Base-by-base conservation (phyloP, 1,140 invertebrate genomes). In the Drosophila ficusphila region DNA sequence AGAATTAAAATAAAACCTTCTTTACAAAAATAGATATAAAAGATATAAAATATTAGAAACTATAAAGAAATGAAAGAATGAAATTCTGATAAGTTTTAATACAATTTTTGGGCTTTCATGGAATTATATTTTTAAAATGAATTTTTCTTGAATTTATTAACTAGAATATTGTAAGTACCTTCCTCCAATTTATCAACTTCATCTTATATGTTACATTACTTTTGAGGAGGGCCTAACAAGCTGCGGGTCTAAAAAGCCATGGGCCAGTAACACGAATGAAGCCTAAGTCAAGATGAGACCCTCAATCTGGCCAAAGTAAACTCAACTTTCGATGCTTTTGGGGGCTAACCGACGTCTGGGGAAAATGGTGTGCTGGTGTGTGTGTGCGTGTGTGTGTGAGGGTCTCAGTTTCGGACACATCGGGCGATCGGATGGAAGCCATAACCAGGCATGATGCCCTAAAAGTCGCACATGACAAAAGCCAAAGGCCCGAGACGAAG, bases 381-480 rank as follows among this genome's bases (percentile, higher is more conserved):
- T 49, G 34, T 38, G 41, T 23, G 23, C 14, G 27, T 31, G 29
- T 68, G 31, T 49, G 42, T 21, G 33, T n/a, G 25, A 19, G 25
- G 34, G 44, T 42, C 44, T 46, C 53, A n/a, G n/a, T n/a, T n/a
- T n/a, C n/a, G n/a, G n/a, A n/a, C n/a, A n/a, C n/a, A 49, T 58
- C 44, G 25, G 47, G 11, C 38, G 46, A 60, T 73, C 69, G 33
- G 27, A 18, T 58, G 58, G 65, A 53, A 73, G 56, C 69, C 69
- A 33, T 73, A 72, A 72, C 29, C 52, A 27, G 38, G 41, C 44
- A 34, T n/a, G 38, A 60, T 29, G 60, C 70, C 71, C 71, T 75
- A 57, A 74, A 75, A 74, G 60, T 74, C 49, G 71, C 71, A 74
- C 71, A 75, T 74, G 69, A 74, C 71, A 74, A 49, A 44, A 60